Percentiles rank a stretch among this genome's conserved stretches.
phyloP scores from a whole-genome alignment of 2,797 vertebrate species.

The Muscicapa comitata region DNA sequence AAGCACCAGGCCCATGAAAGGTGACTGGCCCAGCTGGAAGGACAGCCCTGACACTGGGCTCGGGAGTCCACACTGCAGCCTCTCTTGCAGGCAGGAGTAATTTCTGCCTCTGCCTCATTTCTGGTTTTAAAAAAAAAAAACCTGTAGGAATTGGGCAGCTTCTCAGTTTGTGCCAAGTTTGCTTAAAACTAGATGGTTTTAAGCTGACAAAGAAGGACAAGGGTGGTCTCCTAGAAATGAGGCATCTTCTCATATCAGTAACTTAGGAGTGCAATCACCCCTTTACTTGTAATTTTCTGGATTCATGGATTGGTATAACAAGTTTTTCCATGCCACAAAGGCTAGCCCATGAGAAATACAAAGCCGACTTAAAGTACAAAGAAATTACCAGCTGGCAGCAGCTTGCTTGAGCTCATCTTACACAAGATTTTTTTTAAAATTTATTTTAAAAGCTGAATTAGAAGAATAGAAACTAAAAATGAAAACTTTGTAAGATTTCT shows the following conservation, averaged over 20 bases:
- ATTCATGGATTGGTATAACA: neutral
- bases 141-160: neutral
- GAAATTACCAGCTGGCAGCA: neutral
- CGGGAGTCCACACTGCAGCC: neutral
- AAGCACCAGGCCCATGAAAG: neutral
- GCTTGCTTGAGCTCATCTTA: neutral
- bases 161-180: neutral
- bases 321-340: neutral
- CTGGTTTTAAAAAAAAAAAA: neutral
- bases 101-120: neutral
- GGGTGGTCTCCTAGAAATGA: neutral
- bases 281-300: neutral
- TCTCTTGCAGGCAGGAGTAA: neutral
- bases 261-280: neutral
- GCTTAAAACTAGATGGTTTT: neutral
- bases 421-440: neutral
- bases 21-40: neutral
- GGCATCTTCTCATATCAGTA: neutral
- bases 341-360: neutral
- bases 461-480: neutral
- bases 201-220: neutral
- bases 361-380: neutral
- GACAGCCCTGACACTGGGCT: rapidly evolving
- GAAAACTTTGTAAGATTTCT: neutral
- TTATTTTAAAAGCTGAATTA: neutral